Percentiles rank a stretch among this genome's conserved stretches.
Conservation (phyloP, 2,113 vertebrate genomes). For the Carlito syrichta region DNA sequence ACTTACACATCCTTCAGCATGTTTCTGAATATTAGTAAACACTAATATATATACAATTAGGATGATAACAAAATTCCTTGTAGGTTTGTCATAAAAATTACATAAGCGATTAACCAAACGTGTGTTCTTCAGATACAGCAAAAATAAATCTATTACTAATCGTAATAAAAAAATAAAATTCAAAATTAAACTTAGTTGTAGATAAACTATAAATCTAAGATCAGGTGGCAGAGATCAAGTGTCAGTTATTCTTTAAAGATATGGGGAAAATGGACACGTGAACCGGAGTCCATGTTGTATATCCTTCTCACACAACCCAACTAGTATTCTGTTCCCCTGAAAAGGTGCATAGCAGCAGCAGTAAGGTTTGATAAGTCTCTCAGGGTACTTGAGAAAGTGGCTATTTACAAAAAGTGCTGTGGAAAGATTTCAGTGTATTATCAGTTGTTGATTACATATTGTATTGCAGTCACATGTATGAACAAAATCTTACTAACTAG, state of each 20-base stretch:
- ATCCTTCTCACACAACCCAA: not conserved
- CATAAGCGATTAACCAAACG: not conserved
- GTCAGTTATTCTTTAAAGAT: not conserved
- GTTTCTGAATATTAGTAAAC: not conserved
- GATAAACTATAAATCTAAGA: not conserved
- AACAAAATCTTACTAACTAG: not conserved
- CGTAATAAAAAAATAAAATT: not conserved
- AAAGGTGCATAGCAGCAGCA: rapidly evolving
- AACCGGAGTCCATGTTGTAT: not conserved
- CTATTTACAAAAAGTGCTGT: not conserved
- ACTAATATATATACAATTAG: no score
- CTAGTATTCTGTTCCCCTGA: not conserved
- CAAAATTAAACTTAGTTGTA: not conserved
- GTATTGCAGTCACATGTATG: not conserved
- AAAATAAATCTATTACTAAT: not conserved
- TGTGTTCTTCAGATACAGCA: not conserved
- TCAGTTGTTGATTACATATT: not conserved
- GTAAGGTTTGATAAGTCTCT: not conserved
- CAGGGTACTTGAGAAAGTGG: not conserved
- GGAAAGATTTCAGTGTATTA: not conserved
- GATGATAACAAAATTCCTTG: no score
- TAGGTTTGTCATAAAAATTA: not conserved
- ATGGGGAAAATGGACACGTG: not conserved
- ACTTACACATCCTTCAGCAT: not conserved
- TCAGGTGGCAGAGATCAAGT: not conserved